Percentiles rank a stretch among this genome's conserved stretches.
These are phyloP conservation scores for Mycteria americana DNA, from an alignment of 2,797 vertebrate genomes.

Conservation along the genomic window DNA sequence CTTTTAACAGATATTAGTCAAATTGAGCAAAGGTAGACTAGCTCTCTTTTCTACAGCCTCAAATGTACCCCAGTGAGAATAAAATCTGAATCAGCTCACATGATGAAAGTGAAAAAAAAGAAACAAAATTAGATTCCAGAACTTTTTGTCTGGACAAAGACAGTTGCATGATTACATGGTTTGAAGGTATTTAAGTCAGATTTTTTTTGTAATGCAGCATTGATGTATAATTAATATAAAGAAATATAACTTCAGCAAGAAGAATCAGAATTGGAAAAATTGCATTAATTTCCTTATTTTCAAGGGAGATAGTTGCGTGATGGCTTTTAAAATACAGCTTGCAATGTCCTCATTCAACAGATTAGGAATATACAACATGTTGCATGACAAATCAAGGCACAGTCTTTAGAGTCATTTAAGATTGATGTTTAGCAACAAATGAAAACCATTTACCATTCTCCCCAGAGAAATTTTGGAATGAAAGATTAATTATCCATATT, in stretches of 20 bases:
- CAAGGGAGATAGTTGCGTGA: background rate
- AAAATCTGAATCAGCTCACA: background rate
- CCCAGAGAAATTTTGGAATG: constrained; percentile 52
- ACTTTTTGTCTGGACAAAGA: background rate
- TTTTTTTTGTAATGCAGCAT: background rate
- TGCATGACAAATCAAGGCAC: constrained; percentile 35
- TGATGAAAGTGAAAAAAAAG: background rate
- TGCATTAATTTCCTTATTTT: background rate
- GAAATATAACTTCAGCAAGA: background rate
- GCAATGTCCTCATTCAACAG: background rate
- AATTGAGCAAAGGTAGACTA: background rate
- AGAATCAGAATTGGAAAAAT: background rate
- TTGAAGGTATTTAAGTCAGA: background rate
- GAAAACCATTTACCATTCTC: constrained; percentile 44
- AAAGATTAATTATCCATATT: constrained; percentile 59
- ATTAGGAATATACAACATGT: constrained; percentile 23
- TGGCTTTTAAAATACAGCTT: background rate
- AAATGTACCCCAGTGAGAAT: background rate
- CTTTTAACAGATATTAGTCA: background rate
- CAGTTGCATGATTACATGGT: background rate
- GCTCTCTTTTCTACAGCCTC: background rate
- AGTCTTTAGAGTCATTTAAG: constrained; percentile 29
- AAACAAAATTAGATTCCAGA: background rate
- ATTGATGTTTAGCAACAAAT: constrained; percentile 58
- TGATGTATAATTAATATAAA: background rate